These are phyloP conservation scores for Spodoptera litura DNA, from an alignment of 1,140 invertebrate species.

Conservation along the genomic window DNA sequence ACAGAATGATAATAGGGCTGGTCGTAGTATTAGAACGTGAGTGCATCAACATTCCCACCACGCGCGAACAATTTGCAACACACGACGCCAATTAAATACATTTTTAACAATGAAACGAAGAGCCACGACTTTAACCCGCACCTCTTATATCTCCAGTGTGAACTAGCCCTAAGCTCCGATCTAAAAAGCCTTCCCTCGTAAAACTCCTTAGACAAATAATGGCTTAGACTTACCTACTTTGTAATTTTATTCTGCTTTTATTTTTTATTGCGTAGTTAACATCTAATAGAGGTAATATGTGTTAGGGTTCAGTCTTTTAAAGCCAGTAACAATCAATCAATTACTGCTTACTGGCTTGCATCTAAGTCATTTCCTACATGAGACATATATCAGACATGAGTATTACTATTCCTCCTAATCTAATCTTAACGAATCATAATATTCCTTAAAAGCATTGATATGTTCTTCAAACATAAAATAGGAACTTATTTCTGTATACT, in stretches of 20 bases:
- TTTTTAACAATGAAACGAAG: slow-evolving; percentile 48
- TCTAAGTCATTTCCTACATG: too few species aligned
- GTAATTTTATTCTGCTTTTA: slow-evolving; percentile 13
- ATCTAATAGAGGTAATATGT: slow-evolving; percentile 11
- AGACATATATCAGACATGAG: too few species aligned
- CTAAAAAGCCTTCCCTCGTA: slow-evolving; percentile 5
- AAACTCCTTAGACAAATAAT: slow-evolving; percentile 32
- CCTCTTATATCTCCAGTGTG: slow-evolving; percentile 7
- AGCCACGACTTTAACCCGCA: slow-evolving; percentile 31
- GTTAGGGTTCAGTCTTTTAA: background rate
- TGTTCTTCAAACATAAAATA: background rate
- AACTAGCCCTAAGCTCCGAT: background rate
- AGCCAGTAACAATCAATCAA: too few species aligned
- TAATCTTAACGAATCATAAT: too few species aligned
- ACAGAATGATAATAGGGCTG: slow-evolving; percentile 2
- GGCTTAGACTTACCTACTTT: slow-evolving; percentile 17
- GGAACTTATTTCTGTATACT: too few species aligned
- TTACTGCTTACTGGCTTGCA: too few species aligned
- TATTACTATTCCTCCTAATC: too few species aligned
- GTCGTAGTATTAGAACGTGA: slow-evolving; percentile 48
- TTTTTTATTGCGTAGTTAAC: slow-evolving; percentile 39
- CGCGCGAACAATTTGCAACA: slow-evolving; percentile 49
- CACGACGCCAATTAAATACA: slow-evolving; percentile 51
- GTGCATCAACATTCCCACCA: slow-evolving; percentile 40
- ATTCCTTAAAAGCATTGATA: too few species aligned